Percentiles rank a stretch among this genome's conserved stretches.
Evolutionary conservation across 2,113 vertebrate species (phyloP).

Genomic region (Nannospalax galili): DNA sequence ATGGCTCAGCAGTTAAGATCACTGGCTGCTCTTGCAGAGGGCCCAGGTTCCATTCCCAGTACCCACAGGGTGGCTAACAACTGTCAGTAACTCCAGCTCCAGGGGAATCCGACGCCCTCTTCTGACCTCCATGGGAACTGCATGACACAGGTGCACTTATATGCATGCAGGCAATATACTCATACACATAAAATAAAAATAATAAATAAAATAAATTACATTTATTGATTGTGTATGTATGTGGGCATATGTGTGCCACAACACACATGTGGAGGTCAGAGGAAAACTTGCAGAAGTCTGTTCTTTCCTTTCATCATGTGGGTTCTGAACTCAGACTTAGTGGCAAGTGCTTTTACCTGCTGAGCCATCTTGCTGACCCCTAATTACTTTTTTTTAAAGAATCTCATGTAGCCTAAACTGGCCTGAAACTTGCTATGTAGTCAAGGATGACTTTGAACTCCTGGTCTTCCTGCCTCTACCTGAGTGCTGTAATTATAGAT

Average conservation of each 20-base stretch:
- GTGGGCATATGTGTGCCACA: neutral
- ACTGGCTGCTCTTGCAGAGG: too few relatives aligned
- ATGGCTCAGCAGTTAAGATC: too few relatives aligned
- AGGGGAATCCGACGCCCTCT: too few relatives aligned
- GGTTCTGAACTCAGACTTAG: neutral
- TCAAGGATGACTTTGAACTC: neutral
- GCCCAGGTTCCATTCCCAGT: too few relatives aligned
- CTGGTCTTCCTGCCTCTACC: neutral
- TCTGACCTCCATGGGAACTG: too few relatives aligned
- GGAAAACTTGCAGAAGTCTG: neutral
- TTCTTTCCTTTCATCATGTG: neutral
- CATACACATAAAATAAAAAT: too few relatives aligned
- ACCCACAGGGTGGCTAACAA: too few relatives aligned
- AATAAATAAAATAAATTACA: too few relatives aligned
- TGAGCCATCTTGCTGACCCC: neutral
- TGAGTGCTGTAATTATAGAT: neutral
- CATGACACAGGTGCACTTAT: too few relatives aligned
- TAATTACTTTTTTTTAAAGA: neutral
- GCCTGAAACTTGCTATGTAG: neutral
- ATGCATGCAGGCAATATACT: too few relatives aligned
- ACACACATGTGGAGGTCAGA: neutral
- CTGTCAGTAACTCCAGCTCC: too few relatives aligned
- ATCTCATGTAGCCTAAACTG: neutral
- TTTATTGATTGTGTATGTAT: neutral
- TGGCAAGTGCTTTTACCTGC: neutral